Base-by-base conservation (phyloP, 2,888 invertebrate genomes). In the Allacma fusca region DNA sequence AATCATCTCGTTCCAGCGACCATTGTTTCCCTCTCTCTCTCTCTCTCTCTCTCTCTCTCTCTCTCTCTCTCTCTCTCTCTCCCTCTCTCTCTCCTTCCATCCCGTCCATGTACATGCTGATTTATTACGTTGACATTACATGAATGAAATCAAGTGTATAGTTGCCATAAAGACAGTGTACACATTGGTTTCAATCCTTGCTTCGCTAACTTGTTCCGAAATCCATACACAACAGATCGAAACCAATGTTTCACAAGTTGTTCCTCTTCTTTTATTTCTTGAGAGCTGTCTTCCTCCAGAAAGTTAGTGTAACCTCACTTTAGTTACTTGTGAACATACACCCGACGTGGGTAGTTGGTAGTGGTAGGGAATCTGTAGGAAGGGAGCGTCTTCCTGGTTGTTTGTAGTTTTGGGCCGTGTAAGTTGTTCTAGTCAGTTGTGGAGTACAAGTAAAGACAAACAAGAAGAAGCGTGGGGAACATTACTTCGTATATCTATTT, bases 51-150 rank as follows among this genome's bases (percentile, higher is more conserved):
- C 26, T n/a, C 62, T 62, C 9, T 2, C 29, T 29, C 28, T 65
- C 23, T 26, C 12, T 23, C 26, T n/a, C 62, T 65, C 28, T 19
- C 29, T 19, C 28, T 28, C 40, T 29, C 68, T n/a, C 68, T 40
- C 68, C 4, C 9, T 2, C 29, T 29, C 28, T 65, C 23, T 26
- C 12, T 23, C 26, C 1, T 23, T 62, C n/a, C 40, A n/a, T 40
- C 29, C 50, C 16, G 7, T 4, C 50, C 50, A 50, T 50, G 50
- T 50, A 50, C 50, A 50, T 40, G 21, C 50, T 70, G 70, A 44
- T 70, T 70, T 70, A 70, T 69, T 26, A 40, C 68, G 29, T 69
- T 69, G 40, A 43, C 40, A 69, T 69, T 67, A 34, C 40, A 69
- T 43, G 68, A 69, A 43, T 69, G 68, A 69, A 69, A 23, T 67